Evolutionary conservation across 2,888 invertebrate species (phyloP).

Genomic region (Ypsolopha sequella): DNA sequence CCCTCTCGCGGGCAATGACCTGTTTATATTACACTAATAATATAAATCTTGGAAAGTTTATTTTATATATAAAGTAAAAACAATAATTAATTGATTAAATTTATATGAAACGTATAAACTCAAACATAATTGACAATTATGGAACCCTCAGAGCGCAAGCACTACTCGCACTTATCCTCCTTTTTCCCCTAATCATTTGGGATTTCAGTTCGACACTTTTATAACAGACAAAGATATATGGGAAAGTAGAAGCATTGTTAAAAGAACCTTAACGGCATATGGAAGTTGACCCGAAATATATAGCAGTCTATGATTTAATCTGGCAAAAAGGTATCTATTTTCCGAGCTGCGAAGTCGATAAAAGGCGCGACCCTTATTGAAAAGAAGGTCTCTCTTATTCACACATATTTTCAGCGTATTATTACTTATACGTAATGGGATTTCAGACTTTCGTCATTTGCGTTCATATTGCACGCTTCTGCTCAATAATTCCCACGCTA

Average conservation of each 20-base stretch:
- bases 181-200: slow-evolving; percentile 30
- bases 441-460: slow-evolving; percentile 27
- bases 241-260: slow-evolving; percentile 32
- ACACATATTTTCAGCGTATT: slow-evolving; percentile 46
- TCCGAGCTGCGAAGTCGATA: slow-evolving; percentile 36
- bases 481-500: background rate
- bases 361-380: slow-evolving; percentile 47
- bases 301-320: slow-evolving; percentile 51
- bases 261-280: slow-evolving; percentile 20
- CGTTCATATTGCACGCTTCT: background rate
- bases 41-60: too few relatives aligned
- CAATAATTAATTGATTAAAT: too few relatives aligned
- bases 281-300: slow-evolving; percentile 41
- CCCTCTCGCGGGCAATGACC: too few relatives aligned
- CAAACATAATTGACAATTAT: too few relatives aligned
- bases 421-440: slow-evolving; percentile 22
- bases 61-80: too few relatives aligned
- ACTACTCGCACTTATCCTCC: too few relatives aligned
- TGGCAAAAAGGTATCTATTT: slow-evolving; percentile 53
- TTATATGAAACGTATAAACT: too few relatives aligned
- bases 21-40: too few relatives aligned
- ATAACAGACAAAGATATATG: slow-evolving; percentile 18
- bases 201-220: slow-evolving; percentile 25
- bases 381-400: slow-evolving; percentile 41
- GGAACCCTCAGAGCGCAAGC: too few relatives aligned